phyloP scores from a whole-genome alignment of 1,140 invertebrate species.

The Hylaeus volcanicus region DNA sequence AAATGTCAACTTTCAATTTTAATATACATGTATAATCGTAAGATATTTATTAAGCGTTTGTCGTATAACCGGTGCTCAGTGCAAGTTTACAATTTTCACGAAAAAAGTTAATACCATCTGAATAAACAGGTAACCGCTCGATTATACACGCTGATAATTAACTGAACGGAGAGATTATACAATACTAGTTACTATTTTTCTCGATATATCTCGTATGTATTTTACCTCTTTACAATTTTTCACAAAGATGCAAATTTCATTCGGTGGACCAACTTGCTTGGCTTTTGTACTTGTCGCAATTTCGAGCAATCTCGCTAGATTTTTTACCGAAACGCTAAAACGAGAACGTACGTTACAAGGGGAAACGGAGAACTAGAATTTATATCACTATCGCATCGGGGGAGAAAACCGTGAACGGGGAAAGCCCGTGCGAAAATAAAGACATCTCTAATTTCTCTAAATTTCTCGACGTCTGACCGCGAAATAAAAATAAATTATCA shows the following conservation, averaged over 20 bases:
- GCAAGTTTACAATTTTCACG: neutral
- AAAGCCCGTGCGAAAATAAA: no score
- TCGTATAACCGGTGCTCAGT: neutral
- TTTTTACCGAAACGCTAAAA: neutral
- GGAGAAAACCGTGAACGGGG: neutral
- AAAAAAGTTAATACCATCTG: neutral
- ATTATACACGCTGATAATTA: neutral
- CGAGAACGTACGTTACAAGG: no score
- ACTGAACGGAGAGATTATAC: neutral
- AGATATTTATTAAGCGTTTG: neutral
- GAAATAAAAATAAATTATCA: no score
- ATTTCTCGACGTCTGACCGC: no score
- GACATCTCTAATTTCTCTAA: neutral
- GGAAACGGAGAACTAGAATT: neutral
- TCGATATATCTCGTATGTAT: neutral
- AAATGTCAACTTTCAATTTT: no score
- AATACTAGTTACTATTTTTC: neutral
- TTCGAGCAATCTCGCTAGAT: neutral
- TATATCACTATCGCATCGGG: neutral
- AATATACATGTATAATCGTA: neutral
- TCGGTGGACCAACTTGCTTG: constrained; percentile 18
- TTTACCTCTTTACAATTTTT: constrained; percentile 32
- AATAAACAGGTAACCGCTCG: no score
- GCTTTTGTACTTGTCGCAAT: constrained; percentile 8
- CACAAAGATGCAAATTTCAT: neutral